These are phyloP conservation scores for Sorex fumeus DNA, from an alignment of 2,113 vertebrate species.

Conservation along the genomic window DNA sequence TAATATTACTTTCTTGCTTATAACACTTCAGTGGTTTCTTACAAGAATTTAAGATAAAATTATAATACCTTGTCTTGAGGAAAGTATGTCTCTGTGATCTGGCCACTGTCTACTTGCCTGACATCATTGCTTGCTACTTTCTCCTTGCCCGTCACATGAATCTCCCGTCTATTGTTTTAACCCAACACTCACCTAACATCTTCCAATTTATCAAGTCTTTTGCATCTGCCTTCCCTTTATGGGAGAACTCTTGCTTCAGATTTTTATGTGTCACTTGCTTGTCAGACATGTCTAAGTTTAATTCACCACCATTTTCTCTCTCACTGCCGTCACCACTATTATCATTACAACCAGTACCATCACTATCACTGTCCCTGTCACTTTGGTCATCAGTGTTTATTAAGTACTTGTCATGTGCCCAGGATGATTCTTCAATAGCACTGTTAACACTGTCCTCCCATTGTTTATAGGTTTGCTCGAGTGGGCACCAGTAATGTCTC, in stretches of 20 bases:
- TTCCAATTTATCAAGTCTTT: not conserved
- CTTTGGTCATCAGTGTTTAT: no score
- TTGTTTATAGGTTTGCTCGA: no score
- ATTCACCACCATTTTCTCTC: not conserved
- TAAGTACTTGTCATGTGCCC: not conserved
- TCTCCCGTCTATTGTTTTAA: not conserved
- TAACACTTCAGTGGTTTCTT: not conserved
- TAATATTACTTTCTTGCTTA: not conserved
- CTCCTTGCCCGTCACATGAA: not conserved
- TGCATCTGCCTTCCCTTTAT: not conserved
- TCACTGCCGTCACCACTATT: not conserved
- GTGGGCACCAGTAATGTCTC: no score
- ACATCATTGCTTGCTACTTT: not conserved
- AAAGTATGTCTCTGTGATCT: not conserved
- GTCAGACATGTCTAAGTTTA: not conserved
- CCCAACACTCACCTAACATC: not conserved
- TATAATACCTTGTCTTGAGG: not conserved
- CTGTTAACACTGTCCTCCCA: no score
- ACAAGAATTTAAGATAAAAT: constrained; percentile 38
- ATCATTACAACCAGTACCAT: not conserved
- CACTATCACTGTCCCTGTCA: no score
- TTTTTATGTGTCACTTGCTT: not conserved
- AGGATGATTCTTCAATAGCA: not conserved
- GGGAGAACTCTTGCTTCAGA: not conserved
- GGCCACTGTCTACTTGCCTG: not conserved